Evolutionary conservation across 2,888 invertebrate species (phyloP), one percentile per base, ranked within the genome.

Genomic region (Calephelis perditalis): DNA sequence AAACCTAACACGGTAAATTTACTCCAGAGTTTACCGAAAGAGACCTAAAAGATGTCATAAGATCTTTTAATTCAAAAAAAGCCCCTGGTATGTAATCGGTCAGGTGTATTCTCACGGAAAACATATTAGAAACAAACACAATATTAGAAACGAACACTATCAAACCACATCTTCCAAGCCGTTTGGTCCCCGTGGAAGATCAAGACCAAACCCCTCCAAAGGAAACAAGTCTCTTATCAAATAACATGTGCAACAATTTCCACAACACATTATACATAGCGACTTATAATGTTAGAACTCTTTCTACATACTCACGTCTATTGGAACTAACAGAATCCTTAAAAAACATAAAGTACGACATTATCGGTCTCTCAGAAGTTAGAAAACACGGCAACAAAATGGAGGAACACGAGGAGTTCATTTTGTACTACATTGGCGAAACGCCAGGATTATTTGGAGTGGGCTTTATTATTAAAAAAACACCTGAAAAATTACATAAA

Each of bases 261-360:
- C 45, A 45, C 10, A 26, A 3, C 26, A 26, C 26, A 3, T 26
- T 26, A 26, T 26, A 26, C 26, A 26, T 3, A 26, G 3, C 10
- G n/a, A 10, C 8, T 10, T 45, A n/a, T n/a, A 45, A 5, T n/a
- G 11, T n/a, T 45, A 45, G 10, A 9, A 45, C 45, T 11, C 45
- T 45, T 9, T 45, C 45, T 8, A 45, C 45, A 9, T 45, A 45
- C 9, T 45, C 45, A 45, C 45, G 45, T 45, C 46, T 46, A n/a
- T n/a, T 46, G 12, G 46, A 46, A 46, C 46, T 46, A 46, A 46
- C 46, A 46, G 46, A 46, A 46, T 46, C 46, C 46, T n/a, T 46
- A n/a, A 46, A 5, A 37, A 4, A 37, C 37, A 37, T 37, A 37
- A 37, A 37, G 37, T 37, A 40, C 40, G 40, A 40, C 5, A 40